Conservation (phyloP, 2,888 invertebrate genomes). For the Xestia xanthographa region DNA sequence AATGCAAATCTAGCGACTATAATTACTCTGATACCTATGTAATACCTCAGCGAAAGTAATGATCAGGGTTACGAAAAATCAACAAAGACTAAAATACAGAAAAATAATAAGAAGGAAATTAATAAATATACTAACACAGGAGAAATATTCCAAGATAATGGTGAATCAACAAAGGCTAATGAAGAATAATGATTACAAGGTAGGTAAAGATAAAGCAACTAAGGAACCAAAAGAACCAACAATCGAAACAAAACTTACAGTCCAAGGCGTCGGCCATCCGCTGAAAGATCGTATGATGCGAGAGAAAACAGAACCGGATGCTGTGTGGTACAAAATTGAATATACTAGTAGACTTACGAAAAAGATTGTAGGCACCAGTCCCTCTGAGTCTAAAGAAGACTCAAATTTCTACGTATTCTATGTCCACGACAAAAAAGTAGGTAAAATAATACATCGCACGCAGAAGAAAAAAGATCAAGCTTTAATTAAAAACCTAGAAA, state of each 20-base stretch:
- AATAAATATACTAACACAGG: neutral
- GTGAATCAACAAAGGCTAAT: neutral
- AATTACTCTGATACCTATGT: neutral
- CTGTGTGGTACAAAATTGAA: conserved; percentile 53
- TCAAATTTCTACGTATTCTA: neutral
- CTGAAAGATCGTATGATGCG: conserved; percentile 36
- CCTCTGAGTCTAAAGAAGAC: neutral
- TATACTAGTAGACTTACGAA: conserved; percentile 41
- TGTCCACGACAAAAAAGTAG: neutral
- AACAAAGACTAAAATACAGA: neutral
- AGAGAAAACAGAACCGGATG: conserved; percentile 43
- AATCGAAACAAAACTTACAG: conserved; percentile 29
- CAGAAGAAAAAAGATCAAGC: neutral
- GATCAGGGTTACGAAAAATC: too few species aligned
- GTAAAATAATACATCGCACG: neutral
- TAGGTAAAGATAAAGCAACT: neutral
- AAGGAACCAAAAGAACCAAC: neutral
- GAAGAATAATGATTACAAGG: neutral
- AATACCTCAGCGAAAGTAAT: neutral
- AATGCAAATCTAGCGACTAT: neutral
- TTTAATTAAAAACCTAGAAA: neutral
- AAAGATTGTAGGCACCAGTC: neutral
- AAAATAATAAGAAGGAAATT: neutral
- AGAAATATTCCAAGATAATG: neutral
- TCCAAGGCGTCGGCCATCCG: neutral